phyloP scores from a whole-genome alignment of 2,113 vertebrate genomes.

The Calyptommatus sinebrachiatus region DNA sequence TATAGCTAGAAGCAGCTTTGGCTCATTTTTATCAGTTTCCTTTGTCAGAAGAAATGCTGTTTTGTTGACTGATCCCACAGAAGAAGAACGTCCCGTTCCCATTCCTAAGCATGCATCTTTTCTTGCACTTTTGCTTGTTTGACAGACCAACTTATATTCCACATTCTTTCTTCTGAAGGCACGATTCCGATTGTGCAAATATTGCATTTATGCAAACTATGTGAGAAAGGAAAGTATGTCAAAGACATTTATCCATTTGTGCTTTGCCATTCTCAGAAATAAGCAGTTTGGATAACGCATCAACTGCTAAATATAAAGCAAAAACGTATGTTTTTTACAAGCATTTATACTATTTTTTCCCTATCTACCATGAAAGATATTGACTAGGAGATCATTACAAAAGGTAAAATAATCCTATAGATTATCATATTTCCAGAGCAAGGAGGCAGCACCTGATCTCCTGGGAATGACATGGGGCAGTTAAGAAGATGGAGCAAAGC shows the following conservation, averaged over 20 bases:
- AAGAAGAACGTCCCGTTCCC: neutral
- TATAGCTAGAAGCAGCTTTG: conserved; percentile 18
- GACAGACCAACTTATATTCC: neutral
- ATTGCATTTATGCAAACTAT: neutral
- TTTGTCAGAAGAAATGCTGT: conserved; percentile 17
- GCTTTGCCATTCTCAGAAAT: neutral
- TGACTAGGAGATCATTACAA: neutral
- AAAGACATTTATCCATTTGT: neutral
- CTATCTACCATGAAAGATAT: neutral
- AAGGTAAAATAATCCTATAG: neutral
- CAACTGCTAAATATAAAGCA: neutral
- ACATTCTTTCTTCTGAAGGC: neutral
- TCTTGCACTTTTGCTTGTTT: neutral
- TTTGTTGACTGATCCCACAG: neutral
- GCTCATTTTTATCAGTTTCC: conserved; percentile 22
- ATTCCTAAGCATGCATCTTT: neutral
- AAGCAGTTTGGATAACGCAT: neutral
- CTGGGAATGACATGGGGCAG: too few relatives aligned
- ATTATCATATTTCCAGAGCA: too few relatives aligned
- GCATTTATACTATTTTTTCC: too few relatives aligned
- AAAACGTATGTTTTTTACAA: neutral
- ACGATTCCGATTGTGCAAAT: neutral
- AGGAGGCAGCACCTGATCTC: too few relatives aligned
- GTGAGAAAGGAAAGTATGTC: neutral
- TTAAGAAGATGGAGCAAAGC: too few relatives aligned